phyloP scores from a whole-genome alignment of 2,888 invertebrate genomes.

The Plagiodera versicolora region DNA sequence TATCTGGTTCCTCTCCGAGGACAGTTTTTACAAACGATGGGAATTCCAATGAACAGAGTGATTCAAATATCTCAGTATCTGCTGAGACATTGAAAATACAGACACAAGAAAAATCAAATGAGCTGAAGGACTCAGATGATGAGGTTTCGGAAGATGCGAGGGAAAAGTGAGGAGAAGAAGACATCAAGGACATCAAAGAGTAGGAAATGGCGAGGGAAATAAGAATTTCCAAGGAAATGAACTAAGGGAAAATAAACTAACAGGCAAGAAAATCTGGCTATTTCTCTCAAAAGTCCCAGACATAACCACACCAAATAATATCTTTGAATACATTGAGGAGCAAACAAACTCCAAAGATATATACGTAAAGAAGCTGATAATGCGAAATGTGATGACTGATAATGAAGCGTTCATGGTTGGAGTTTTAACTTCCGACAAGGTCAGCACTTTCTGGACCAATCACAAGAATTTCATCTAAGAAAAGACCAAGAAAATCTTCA shows the following conservation, averaged over 20 bases:
- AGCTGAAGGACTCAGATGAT: not conserved
- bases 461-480: no score
- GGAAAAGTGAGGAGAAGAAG: not conserved
- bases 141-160: not conserved
- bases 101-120: not conserved
- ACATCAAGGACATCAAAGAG: not conserved
- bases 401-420: no score
- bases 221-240: not conserved
- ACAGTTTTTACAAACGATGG: not conserved
- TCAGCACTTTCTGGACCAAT: no score
- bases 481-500: no score
- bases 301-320: not conserved
- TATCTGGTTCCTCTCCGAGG: not conserved
- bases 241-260: not conserved
- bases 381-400: no score
- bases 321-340: not conserved
- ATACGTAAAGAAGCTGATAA: not conserved
- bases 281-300: conserved; percentile 7
- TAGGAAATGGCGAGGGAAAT: conserved; percentile 4
- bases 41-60: not conserved
- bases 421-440: no score
- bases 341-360: not conserved
- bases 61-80: conserved; percentile 3
- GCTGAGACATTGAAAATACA: conserved; percentile 4
- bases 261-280: conserved; percentile 1